phyloP scores from a whole-genome alignment of 2,888 invertebrate species.

The Tholera decimalis region DNA sequence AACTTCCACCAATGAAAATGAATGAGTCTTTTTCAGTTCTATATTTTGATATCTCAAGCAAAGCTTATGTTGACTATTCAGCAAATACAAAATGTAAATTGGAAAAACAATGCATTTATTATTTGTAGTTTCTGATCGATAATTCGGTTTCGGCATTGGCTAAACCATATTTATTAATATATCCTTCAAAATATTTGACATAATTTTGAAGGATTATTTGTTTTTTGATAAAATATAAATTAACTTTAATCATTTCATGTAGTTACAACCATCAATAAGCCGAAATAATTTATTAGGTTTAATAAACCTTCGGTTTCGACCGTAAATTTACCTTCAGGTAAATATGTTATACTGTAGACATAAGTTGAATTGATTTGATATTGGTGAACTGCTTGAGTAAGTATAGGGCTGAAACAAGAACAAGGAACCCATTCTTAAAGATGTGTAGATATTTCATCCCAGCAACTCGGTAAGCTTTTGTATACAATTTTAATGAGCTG shows the following conservation, averaged over 20 bases:
- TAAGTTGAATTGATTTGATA: not conserved
- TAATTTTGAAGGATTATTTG: no score
- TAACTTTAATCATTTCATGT: no score
- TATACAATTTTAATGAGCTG: not conserved
- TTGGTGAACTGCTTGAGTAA: not conserved
- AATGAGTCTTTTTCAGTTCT: not conserved
- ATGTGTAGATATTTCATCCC: not conserved
- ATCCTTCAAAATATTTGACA: no score
- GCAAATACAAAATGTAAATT: not conserved
- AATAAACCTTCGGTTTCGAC: no score
- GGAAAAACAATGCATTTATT: no score
- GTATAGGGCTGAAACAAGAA: not conserved
- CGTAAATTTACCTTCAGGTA: no score
- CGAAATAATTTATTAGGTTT: no score
- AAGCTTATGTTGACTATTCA: not conserved
- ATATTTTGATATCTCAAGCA: not conserved
- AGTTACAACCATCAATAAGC: no score
- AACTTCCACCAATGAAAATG: not conserved
- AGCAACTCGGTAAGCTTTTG: not conserved
- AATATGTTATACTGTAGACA: not conserved
- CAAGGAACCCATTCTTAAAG: not conserved
- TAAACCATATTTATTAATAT: no score
- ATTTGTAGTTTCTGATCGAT: no score
- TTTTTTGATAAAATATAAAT: no score
- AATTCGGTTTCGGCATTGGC: no score